phyloP scores from a whole-genome alignment of 1,140 invertebrate species.

The Oppia nitens region DNA sequence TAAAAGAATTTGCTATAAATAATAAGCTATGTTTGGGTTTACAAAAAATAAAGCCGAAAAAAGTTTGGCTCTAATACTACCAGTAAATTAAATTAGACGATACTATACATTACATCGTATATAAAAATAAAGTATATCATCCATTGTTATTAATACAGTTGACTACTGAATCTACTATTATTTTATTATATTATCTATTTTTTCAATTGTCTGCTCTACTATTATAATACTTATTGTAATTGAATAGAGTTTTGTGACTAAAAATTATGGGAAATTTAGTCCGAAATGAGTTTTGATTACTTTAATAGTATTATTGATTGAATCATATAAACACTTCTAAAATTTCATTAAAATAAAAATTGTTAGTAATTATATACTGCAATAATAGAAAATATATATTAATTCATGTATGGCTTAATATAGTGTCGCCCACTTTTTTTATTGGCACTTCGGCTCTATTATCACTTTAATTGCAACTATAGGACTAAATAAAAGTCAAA shows the following conservation, averaged over 20 bases:
- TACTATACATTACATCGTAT: too few relatives aligned
- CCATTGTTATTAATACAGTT: neutral
- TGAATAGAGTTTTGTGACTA: neutral
- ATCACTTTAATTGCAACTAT: neutral
- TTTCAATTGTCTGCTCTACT: too few relatives aligned
- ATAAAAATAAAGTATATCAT: neutral
- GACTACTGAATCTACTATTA: neutral
- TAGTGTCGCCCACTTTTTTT: neutral
- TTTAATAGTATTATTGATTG: neutral
- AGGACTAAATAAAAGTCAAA: neutral
- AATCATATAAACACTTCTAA: neutral
- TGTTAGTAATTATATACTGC: neutral
- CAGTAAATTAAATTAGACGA: too few relatives aligned
- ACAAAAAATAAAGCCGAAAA: neutral
- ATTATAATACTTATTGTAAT: too few relatives aligned
- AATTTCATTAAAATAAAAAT: neutral
- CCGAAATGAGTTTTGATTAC: neutral
- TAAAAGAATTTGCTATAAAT: neutral
- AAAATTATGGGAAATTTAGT: neutral
- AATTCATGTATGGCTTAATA: too few relatives aligned
- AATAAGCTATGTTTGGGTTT: neutral
- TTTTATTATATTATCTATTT: neutral
- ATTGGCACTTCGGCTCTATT: neutral
- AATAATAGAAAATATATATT: too few relatives aligned
- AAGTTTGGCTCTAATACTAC: too few relatives aligned